These are phyloP conservation scores for Drosophila bocki DNA, from an alignment of 1,140 invertebrate species.

Conservation along the genomic window DNA sequence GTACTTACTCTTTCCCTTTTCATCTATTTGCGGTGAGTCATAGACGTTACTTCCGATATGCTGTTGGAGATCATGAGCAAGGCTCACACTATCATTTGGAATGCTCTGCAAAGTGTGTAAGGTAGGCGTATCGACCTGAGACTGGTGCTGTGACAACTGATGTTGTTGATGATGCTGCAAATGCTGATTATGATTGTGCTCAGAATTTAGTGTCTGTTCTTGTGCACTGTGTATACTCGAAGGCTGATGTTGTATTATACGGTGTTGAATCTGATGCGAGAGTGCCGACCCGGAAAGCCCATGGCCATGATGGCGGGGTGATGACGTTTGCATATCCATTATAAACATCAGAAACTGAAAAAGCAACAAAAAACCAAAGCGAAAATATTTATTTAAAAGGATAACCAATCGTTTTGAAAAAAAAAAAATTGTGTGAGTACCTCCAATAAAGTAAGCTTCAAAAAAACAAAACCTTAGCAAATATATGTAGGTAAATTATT, in stretches of 20 bases:
- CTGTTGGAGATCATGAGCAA: constrained; percentile 46
- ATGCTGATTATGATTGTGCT: constrained; percentile 38
- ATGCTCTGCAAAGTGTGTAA: constrained; percentile 53
- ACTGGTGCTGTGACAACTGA: constrained; percentile 44
- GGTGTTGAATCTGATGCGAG: constrained; percentile 64
- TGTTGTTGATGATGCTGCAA: constrained; percentile 40
- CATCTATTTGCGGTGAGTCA: constrained; percentile 55
- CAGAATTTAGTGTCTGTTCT: constrained; percentile 27
- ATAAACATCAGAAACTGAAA: constrained; percentile 71
- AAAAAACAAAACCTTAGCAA: too few relatives aligned
- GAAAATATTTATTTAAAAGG: neutral
- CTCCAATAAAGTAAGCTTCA: too few relatives aligned
- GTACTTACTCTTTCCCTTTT: constrained; percentile 68
- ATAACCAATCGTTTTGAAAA: neutral
- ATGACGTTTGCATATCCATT: constrained; percentile 80
- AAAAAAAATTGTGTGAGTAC: too few relatives aligned
- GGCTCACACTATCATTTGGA: constrained; percentile 34
- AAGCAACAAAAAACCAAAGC: neutral
- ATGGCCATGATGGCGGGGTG: constrained; percentile 62
- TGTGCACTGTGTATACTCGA: constrained; percentile 36
- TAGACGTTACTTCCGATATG: constrained; percentile 45
- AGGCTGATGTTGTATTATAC: constrained; percentile 43
- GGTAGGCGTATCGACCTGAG: constrained; percentile 44
- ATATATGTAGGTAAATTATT: too few relatives aligned
- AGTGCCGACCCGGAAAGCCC: constrained; percentile 56